Conservation (phyloP, 2,888 invertebrate genomes). For the Fragum fragum region DNA sequence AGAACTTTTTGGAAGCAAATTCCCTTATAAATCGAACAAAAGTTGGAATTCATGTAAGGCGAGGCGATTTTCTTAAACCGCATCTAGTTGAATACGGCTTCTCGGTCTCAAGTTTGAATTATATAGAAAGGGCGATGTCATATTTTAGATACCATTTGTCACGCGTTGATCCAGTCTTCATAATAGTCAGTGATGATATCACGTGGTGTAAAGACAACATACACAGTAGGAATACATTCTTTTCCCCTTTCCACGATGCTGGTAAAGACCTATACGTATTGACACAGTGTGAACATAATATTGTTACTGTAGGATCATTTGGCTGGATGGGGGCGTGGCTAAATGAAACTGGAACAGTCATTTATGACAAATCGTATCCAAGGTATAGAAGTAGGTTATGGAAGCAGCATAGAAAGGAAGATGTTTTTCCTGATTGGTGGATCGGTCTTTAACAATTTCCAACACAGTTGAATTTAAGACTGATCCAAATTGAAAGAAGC, state of each 20-base stretch:
- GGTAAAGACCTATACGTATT: slow-evolving; percentile 6
- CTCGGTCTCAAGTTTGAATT: not conserved
- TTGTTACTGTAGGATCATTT: slow-evolving; percentile 5
- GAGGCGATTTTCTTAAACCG: slow-evolving; percentile 7
- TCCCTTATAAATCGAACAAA: not conserved
- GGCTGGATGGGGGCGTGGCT: slow-evolving; percentile 27
- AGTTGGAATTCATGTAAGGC: slow-evolving; percentile 11
- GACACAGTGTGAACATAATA: slow-evolving; percentile 20
- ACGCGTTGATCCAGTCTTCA: not conserved
- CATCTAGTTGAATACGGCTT: not conserved
- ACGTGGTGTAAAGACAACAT: slow-evolving; percentile 14
- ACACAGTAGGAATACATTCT: not conserved
- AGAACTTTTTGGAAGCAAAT: not conserved
- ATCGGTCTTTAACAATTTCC: not conserved
- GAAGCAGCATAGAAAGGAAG: not conserved
- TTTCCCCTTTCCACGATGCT: not conserved
- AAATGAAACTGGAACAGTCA: slow-evolving; percentile 10
- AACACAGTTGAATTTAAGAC: too few relatives aligned
- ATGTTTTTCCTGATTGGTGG: slow-evolving; percentile 9
- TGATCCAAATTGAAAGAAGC: too few relatives aligned
- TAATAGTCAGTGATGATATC: slow-evolving; percentile 7
- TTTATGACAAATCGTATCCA: slow-evolving; percentile 18
- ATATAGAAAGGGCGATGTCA: not conserved
- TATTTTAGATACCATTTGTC: not conserved
- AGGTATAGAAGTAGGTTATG: not conserved